A percentile compares a stretch with the other conserved stretches of the same genome.
phyloP scores from a whole-genome alignment of 2,888 invertebrate species.

The Agonopterix heracliana region DNA sequence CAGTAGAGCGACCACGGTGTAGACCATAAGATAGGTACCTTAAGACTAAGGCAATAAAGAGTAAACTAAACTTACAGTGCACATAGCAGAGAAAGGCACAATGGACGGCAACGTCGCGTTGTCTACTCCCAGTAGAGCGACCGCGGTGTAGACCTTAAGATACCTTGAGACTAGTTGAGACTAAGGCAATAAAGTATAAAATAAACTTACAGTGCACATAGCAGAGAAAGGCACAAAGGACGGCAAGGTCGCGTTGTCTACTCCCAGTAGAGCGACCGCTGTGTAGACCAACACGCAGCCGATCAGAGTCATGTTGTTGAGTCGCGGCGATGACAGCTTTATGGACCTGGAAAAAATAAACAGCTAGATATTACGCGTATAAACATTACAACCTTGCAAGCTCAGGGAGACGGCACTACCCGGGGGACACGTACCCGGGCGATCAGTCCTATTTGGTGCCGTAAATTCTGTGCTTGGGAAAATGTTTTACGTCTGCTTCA shows the following conservation, averaged over 20 bases:
- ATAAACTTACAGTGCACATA: constrained; percentile 92
- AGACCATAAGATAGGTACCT: constrained; percentile 92
- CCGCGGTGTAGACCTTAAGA: constrained; percentile 90
- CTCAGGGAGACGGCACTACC: too few species aligned
- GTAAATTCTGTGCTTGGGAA: too few species aligned
- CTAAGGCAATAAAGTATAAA: too few species aligned
- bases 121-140: constrained; percentile 90
- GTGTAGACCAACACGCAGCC: constrained; percentile 94
- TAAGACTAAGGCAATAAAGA: too few species aligned
- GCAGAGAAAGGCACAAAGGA: constrained; percentile 83
- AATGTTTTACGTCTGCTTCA: too few species aligned
- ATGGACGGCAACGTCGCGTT: constrained; percentile 83
- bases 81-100: constrained; percentile 86
- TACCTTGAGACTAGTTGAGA: constrained; percentile 66
- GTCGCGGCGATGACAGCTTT: constrained; percentile 92
- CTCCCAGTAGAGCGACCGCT: constrained; percentile 89
- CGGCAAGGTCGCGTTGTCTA: constrained; percentile 87
- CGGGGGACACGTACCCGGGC: too few species aligned
- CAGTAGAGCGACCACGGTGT: constrained; percentile 89
- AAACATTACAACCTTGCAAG: too few species aligned
- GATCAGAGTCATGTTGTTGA: constrained; percentile 93
- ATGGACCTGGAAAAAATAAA: constrained; percentile 79
- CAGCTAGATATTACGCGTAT: neutral
- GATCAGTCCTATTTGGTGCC: too few species aligned
- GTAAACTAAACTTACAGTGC: constrained; percentile 81